Evolutionary conservation across 2,113 vertebrate species (phyloP), one percentile per base, ranked within the genome.

Genomic region (Labrus mixtus): DNA sequence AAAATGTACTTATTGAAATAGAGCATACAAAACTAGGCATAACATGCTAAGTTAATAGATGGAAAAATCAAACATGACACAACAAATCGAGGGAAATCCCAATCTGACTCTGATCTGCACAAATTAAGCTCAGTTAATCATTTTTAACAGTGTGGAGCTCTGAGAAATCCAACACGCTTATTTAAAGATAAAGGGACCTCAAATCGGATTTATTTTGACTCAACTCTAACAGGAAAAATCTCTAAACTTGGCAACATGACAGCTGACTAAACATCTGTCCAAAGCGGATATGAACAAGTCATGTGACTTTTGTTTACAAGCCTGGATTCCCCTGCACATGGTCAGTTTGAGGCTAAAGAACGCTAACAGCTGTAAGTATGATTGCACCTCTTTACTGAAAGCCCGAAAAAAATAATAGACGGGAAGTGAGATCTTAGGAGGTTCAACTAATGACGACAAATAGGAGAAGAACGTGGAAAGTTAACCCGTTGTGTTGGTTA

Each of bases 161-260:
- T 13, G 37, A 41, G 68, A 57, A 57, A 1, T 12, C 43, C 4
- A 22, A 10, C 33, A 12, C 4, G 17, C 60, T 70, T 19, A 54
- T 29, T 23, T 13, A 55, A 29, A 61, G 37, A 10, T 10, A 48
- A 20, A 61, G 25, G 19, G 25, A 12, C 1, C 4, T 16, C 37
- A 41, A 70, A 63, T 39, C 39, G 3, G 74, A 69, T 76, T 76
- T 73, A 4, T 46, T 25, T 50, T 0, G 41, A 50, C 53, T 39
- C 33, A 37, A 54, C 73, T 51, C 33, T 46, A 8, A 19, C 15
- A 7, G 46, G 55, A 67, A 60, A 67, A 57, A 39, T 10, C 55
- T 43, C 45, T 6, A 17, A 75, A 75, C 0, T 33, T 58, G 23
- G 53, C 67, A 50, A 19, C 8, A 23, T 43, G n/a, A 46, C 51